Evolutionary conservation across 2,113 vertebrate species (phyloP).

Genomic region (Pseudopipra pipra): DNA sequence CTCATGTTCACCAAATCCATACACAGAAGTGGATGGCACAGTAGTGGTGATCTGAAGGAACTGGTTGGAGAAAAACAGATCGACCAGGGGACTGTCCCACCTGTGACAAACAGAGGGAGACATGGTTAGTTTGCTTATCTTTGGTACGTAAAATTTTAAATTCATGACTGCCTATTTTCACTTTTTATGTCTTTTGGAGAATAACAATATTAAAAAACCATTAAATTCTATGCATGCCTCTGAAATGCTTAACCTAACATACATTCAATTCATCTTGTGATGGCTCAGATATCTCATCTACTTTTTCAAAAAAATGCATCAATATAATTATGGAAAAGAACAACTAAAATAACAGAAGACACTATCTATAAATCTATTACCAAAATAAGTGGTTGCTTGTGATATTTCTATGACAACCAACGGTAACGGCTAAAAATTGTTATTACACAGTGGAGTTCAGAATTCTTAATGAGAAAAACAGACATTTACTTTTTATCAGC

Average conservation of each 20-base stretch:
- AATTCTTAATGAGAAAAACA: slow-evolving; percentile 24
- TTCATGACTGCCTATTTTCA: neutral
- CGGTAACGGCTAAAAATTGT: neutral
- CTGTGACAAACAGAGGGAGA: neutral
- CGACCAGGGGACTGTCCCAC: slow-evolving; percentile 30
- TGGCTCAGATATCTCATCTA: neutral
- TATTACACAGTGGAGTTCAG: slow-evolving; percentile 9
- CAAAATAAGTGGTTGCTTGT: slow-evolving; percentile 36
- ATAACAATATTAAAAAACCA: neutral
- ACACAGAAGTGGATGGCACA: slow-evolving; percentile 13
- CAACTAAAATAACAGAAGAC: slow-evolving; percentile 24
- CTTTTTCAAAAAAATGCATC: neutral
- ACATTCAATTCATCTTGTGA: neutral
- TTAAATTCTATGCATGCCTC: neutral
- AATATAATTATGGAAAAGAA: neutral
- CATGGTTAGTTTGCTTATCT: neutral
- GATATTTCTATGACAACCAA: slow-evolving; percentile 59
- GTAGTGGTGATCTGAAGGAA: slow-evolving; percentile 42
- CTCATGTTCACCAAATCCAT: slow-evolving; percentile 47
- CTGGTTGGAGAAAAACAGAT: slow-evolving; percentile 47
- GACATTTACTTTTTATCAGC: neutral
- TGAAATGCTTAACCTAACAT: neutral
- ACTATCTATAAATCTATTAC: slow-evolving; percentile 20
- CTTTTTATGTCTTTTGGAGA: neutral
- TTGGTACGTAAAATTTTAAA: neutral